These are phyloP conservation scores for Coryphaenoides rupestris DNA, from an alignment of 2,113 vertebrate genomes.

Conservation along the genomic window DNA sequence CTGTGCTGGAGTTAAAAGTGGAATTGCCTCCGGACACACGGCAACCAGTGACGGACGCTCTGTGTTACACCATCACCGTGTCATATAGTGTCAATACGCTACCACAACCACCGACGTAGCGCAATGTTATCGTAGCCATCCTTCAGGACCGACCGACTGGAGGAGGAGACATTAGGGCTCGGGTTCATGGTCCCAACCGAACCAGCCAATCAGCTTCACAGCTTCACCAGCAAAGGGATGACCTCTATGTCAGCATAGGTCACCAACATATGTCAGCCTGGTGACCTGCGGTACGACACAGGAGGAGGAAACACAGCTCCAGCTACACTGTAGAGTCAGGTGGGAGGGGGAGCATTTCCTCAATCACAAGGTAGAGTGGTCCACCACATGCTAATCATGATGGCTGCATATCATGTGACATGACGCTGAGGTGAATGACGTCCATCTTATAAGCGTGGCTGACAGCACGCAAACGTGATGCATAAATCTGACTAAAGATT, in stretches of 20 bases:
- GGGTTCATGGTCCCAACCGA: constrained; percentile 25
- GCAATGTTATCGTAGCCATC: constrained; percentile 2
- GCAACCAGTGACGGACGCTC: constrained; percentile 16
- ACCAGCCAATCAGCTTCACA: neutral
- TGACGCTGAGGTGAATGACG: too few species aligned
- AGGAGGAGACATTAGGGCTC: neutral
- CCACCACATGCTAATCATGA: too few species aligned
- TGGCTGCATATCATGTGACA: too few species aligned
- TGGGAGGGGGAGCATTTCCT: too few species aligned
- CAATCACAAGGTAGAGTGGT: too few species aligned
- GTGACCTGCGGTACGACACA: constrained; percentile 17
- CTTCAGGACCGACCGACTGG: neutral
- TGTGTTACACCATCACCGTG: constrained; percentile 11
- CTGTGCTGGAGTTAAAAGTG: too few species aligned
- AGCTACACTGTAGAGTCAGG: too few species aligned
- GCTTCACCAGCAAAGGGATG: neutral
- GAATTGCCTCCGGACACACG: neutral
- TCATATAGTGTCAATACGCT: constrained; percentile 17
- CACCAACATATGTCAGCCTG: constrained; percentile 22
- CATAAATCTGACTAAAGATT: too few species aligned
- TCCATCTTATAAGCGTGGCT: too few species aligned
- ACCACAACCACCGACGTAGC: neutral
- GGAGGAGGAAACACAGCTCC: neutral
- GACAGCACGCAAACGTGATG: too few species aligned
- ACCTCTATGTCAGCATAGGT: too few species aligned